Base-by-base conservation (phyloP, 2,797 vertebrate genomes). In the Strix occidentalis region DNA sequence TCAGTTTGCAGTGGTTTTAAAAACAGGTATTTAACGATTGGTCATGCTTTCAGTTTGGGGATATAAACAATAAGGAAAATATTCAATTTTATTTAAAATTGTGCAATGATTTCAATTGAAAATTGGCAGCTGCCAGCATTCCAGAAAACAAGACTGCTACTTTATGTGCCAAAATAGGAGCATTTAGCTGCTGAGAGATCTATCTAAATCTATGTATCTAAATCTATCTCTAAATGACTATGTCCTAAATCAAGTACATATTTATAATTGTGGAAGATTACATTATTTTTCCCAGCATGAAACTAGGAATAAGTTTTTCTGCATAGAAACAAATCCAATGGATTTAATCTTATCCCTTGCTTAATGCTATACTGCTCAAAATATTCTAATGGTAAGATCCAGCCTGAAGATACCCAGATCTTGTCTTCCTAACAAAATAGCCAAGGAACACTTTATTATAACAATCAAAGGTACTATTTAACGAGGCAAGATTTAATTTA, bases 111-210 rank as follows among this genome's bases (percentile, higher is more conserved):
- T 89, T 87, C 28, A 82, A 46, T 61, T 66, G 31, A 77, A 87
- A 90, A 84, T 39, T 90, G 86, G 43, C 80, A 97, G 63, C 90
- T 92, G 78, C 11, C 35, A 88, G 41, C 41, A 77, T 89, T 91
- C 57, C 41, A 92, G 84, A 95, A 91, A 95, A 92, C 74, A 5
- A 84, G 81, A 56, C 31, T 46, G 57, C 26, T 80, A 76, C 82
- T 89, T 95, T 94, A 75, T 45, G 26, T 87, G 51, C 48, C 86
- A 84, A 90, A 90, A 93, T 48, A 94, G 53, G 43, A 92, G 13
- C 58, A 54, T 72, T 88, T 72, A 87, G 43, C 43, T 91, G 39
- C 46, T 79, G 60, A 89, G 17, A 45, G 43, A 45, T 45, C 43
- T 45, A 45, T 45, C 43, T 45, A 45, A 45, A 45, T 45, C 43